Percentiles rank a stretch among this genome's conserved stretches.
Conservation (phyloP, 1,140 invertebrate species). For the Lasaia peninsularis region DNA sequence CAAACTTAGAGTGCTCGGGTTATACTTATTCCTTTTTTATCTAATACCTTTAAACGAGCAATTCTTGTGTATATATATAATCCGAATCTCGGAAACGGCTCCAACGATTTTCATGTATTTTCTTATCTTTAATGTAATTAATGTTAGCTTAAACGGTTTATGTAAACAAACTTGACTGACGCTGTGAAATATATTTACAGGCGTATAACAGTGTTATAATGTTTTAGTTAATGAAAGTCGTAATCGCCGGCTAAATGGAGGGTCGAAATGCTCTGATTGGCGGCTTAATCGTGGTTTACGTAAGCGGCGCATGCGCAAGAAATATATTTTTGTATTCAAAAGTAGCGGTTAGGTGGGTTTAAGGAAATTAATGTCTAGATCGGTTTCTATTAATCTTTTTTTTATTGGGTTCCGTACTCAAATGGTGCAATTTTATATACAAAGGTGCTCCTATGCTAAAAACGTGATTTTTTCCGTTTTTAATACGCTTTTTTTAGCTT, state of each 20-base stretch:
- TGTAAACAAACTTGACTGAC: not conserved
- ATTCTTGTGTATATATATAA: too few relatives aligned
- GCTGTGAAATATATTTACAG: not conserved
- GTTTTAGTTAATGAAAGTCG: not conserved
- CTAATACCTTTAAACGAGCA: too few relatives aligned
- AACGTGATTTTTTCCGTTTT: too few relatives aligned
- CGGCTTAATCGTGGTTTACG: conserved; percentile 46
- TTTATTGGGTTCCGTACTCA: not conserved
- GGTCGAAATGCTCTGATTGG: conserved; percentile 61
- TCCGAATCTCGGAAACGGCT: too few relatives aligned
- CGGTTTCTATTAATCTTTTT: not conserved
- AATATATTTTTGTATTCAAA: conserved; percentile 10
- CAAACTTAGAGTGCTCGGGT: too few relatives aligned
- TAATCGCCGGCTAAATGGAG: conserved; percentile 23
- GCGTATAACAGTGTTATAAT: too few relatives aligned
- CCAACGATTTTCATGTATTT: too few relatives aligned
- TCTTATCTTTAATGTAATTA: too few relatives aligned
- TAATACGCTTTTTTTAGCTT: too few relatives aligned
- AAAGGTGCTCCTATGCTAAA: not conserved
- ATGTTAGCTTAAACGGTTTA: too few relatives aligned
- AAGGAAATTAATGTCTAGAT: not conserved
- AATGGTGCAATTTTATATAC: too few relatives aligned
- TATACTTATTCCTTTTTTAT: too few relatives aligned
- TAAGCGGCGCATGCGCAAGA: conserved; percentile 42
- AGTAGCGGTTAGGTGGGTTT: not conserved